Base-by-base conservation (phyloP, 23 tunicate genomes). In the Trididemnum clinides region DNA sequence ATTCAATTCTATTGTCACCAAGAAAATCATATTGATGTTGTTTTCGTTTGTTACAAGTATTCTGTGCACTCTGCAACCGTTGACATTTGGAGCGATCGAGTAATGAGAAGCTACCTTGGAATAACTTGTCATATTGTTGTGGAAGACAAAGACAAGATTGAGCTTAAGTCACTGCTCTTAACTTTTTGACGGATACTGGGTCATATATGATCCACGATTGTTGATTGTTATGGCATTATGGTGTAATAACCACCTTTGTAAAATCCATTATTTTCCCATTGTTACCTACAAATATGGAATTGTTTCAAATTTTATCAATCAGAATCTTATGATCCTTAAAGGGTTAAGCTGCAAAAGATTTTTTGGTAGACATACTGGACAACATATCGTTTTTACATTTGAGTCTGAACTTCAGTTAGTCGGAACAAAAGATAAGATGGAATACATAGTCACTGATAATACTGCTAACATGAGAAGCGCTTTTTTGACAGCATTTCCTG, bases 61-160 rank as follows among this genome's bases (percentile, higher is more conserved):
- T 32, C 37, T 31, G 12, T 32, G n/a, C 36, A 28, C 37, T 66
- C 37, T 28, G 75, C 31, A 3, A 28, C 37, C 10, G 37, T 66
- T 5, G 75, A 66, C 37, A 66, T 66, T 29, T 66, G 75, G 75
- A 66, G 75, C n/a, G 80, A 74, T 22, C 57, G 80, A 74, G 33
- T 22, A 28, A 74, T 74, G 80, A 74, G 80, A 27, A 38, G 57
- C 28, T 74, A 38, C 31, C 33, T 74, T n/a, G 80, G 57, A n/a
- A 74, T 74, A 39, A 74, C 54, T 59, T 25, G 20, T 44, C 5
- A 2, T 35, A 32, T 74, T n/a, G 58, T 18, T 4, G 57, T 2
- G 33, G 57, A 74, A 37, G 57, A 23, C 5, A 28, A 74, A 2
- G 33, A 37, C 30, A 59, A 59, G 21, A n/a, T 74, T 38, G 58